Conservation (phyloP, 2,888 invertebrate species). For the Microctonus aethiopoides region DNA sequence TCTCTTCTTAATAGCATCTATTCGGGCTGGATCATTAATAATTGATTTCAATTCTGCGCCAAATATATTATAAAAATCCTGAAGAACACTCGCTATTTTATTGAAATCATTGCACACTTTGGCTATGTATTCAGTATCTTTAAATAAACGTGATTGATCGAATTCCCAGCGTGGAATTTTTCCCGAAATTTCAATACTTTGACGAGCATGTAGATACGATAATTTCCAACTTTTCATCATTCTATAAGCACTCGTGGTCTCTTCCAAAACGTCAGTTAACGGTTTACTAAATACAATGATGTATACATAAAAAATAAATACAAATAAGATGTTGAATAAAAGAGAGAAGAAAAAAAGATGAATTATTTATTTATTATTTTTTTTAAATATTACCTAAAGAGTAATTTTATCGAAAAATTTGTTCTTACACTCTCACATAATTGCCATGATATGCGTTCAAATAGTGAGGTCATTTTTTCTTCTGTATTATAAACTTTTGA, state of each 20-base stretch:
- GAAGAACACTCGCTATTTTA: slow-evolving; percentile 81
- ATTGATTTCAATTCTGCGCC: slow-evolving; percentile 88
- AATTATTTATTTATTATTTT: not conserved
- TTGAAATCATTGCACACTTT: slow-evolving; percentile 82
- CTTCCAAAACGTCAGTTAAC: slow-evolving; percentile 69
- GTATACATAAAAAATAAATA: not conserved
- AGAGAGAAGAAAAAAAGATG: not conserved
- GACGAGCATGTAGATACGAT: slow-evolving; percentile 80
- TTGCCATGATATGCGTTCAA: slow-evolving; percentile 86
- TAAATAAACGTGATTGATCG: slow-evolving; percentile 83
- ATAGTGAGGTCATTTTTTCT: slow-evolving; percentile 85
- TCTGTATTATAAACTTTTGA: slow-evolving; percentile 87
- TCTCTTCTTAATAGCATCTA: slow-evolving; percentile 85
- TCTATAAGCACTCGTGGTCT: slow-evolving; percentile 72
- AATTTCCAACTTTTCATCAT: slow-evolving; percentile 82
- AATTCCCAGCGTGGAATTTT: slow-evolving; percentile 94
- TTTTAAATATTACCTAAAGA: slow-evolving; percentile 76
- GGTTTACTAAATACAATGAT: slow-evolving; percentile 66
- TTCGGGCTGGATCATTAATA: slow-evolving; percentile 86
- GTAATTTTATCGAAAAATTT: slow-evolving; percentile 76
- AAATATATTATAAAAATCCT: slow-evolving; percentile 91
- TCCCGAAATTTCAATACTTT: slow-evolving; percentile 87
- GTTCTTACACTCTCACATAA: slow-evolving; percentile 81
- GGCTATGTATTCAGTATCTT: slow-evolving; percentile 86
- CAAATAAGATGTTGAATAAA: not conserved